Conservation (phyloP, 1,140 invertebrate genomes). For the Temnothorax nylanderi region DNA sequence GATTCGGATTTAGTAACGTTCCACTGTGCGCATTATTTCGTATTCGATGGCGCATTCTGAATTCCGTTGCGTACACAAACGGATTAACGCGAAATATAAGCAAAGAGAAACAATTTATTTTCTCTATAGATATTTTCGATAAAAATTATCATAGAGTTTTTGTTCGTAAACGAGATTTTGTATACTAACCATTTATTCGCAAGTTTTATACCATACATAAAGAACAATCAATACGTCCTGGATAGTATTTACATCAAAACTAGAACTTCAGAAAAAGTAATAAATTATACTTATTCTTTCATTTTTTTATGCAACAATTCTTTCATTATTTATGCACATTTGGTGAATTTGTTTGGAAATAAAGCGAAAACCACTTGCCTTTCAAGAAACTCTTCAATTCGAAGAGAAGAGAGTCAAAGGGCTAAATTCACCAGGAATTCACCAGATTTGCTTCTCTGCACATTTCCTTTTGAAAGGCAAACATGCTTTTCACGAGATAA, state of each 20-base stretch:
- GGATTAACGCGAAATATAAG: not conserved
- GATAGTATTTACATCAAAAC: too few relatives aligned
- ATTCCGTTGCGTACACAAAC: constrained; percentile 29
- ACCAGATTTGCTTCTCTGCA: not conserved
- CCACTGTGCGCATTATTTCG: constrained; percentile 28
- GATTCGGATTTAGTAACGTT: constrained; percentile 38
- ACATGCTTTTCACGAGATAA: not conserved
- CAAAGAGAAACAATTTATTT: constrained; percentile 32
- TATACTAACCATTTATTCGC: not conserved
- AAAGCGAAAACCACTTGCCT: not conserved
- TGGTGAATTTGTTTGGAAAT: not conserved
- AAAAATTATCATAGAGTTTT: constrained; percentile 30
- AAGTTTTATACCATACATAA: not conserved
- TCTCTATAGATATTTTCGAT: constrained; percentile 1
- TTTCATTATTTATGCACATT: not conserved
- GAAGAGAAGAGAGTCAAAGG: not conserved
- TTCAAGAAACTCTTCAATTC: not conserved
- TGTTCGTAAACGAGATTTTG: not conserved
- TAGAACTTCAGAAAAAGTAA: not conserved
- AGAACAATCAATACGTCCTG: constrained; percentile 6
- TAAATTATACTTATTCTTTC: not conserved
- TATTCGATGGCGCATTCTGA: constrained; percentile 25
- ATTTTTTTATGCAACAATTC: not conserved
- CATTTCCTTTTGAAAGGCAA: constrained; percentile 15
- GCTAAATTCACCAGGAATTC: constrained; percentile 1